Percentiles rank a stretch among this genome's conserved stretches.
These are phyloP conservation scores for Temnopleurus reevesii DNA, from an alignment of 53 echinoderm and acorn worm genomes.

Conservation along the genomic window DNA sequence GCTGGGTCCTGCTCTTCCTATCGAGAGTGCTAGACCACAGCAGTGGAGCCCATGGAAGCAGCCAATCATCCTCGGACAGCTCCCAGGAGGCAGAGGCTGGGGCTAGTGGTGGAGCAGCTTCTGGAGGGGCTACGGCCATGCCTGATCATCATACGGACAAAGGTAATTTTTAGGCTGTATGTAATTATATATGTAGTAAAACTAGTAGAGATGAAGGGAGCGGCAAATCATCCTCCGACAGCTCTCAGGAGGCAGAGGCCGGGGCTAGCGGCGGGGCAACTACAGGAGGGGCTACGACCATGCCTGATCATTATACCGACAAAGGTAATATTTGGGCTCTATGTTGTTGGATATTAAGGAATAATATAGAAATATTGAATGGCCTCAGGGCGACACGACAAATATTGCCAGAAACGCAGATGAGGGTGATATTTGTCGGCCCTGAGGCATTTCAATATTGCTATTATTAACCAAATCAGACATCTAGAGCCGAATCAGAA, in stretches of 20 bases:
- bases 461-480: no score
- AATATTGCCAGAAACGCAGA: no score
- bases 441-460: no score
- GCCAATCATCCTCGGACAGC: background rate
- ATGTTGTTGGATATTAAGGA: no score
- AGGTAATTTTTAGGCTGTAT: no score
- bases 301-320: slow-evolving; percentile 44
- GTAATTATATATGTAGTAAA: no score
- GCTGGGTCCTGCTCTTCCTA: slow-evolving; percentile 95
- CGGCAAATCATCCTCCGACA: background rate
- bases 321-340: slow-evolving; percentile 53
- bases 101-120: slow-evolving; percentile 1
- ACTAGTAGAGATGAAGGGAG: background rate
- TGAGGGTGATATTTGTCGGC: no score
- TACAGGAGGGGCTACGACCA: slow-evolving; percentile 29
- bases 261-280: slow-evolving; percentile 1
- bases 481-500: no score
- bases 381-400: no score
- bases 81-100: slow-evolving; percentile 8
- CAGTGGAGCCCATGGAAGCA: slow-evolving; percentile 15
- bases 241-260: slow-evolving; percentile 1
- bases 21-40: slow-evolving; percentile 84
- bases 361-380: no score
- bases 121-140: slow-evolving; percentile 42
- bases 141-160: slow-evolving; percentile 42